phyloP scores from a whole-genome alignment of 2,113 vertebrate species.

The Prunella fulvescens region DNA sequence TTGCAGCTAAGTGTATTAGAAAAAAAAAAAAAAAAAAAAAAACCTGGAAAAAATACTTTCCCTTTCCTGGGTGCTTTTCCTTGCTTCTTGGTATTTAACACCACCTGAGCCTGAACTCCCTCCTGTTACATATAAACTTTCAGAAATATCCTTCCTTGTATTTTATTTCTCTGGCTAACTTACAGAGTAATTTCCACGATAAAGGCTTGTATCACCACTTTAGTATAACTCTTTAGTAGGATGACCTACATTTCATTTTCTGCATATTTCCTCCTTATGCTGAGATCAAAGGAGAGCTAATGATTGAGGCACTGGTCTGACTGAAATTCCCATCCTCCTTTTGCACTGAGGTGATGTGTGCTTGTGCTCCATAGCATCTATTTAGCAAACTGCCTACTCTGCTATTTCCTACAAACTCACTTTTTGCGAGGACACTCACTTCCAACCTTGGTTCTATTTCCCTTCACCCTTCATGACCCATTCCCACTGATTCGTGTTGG shows the following conservation, averaged over 20 bases:
- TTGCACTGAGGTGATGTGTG: background rate
- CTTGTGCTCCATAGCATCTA: background rate
- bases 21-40: background rate
- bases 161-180: background rate
- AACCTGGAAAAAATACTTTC: background rate
- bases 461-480: background rate
- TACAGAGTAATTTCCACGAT: background rate
- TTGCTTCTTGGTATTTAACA: background rate
- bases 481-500: background rate
- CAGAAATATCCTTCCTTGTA: background rate
- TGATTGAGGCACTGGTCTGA: background rate
- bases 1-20: background rate
- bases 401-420: background rate
- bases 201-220: background rate
- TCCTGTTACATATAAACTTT: background rate
- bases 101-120: background rate
- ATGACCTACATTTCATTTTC: constrained; percentile 59
- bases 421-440: background rate
- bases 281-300: constrained; percentile 50
- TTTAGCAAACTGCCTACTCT: background rate
- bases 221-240: background rate
- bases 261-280: background rate
- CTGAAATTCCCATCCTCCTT: constrained; percentile 1
- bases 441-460: background rate
- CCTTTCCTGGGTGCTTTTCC: background rate